Base-by-base conservation (phyloP, 2,888 invertebrate genomes). In the Prosapia bicincta region DNA sequence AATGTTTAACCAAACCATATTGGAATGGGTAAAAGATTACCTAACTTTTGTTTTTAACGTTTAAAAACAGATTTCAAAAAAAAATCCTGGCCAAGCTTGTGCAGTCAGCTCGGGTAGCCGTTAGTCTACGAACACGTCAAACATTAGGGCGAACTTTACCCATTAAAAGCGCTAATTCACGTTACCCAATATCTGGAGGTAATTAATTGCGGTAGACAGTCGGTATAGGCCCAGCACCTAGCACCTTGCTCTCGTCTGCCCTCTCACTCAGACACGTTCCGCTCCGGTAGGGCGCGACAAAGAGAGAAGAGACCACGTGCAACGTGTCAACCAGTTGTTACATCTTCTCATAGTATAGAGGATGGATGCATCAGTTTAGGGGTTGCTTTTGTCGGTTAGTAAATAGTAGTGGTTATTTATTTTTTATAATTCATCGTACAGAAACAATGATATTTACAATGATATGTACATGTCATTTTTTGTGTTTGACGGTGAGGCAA, bases 121-220 rank as follows among this genome's bases (percentile, higher is more conserved):
- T 54, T 54, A 54, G 20, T 20, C 20, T 20, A 20, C 54, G 20
- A 20, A 54, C 54, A 54, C 13, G 1, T 20, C 54, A 54, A 5
- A 54, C 54, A 54, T 54, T 54, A 54, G 20, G 54, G 54, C 13
- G 54, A 54, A 54, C 54, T 54, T 54, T 54, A 20, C 54, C 54
- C 54, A n/a, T 54, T 54, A 54, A 54, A 54, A 20, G n/a, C 54
- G 20, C 20, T 54, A 54, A 54, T 54, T 54, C 20, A 65, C 69
- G 74, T 74, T 74, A 74, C 74, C 69, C 24, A 74, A 74, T 74
- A 74, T 43, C 65, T 38, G 20, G 24, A 43, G 69, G 65, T 69
- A 74, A 74, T 74, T 74, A 74, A 74, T 74, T 69, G 69, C 69
- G 26, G 43, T 69, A 28, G 74, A 69, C 67, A 26, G 67, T 6